A percentile compares a stretch with the other conserved stretches of the same genome.
phyloP scores from a whole-genome alignment of 2,797 vertebrate genomes.

The Cryptoprocta ferox region DNA sequence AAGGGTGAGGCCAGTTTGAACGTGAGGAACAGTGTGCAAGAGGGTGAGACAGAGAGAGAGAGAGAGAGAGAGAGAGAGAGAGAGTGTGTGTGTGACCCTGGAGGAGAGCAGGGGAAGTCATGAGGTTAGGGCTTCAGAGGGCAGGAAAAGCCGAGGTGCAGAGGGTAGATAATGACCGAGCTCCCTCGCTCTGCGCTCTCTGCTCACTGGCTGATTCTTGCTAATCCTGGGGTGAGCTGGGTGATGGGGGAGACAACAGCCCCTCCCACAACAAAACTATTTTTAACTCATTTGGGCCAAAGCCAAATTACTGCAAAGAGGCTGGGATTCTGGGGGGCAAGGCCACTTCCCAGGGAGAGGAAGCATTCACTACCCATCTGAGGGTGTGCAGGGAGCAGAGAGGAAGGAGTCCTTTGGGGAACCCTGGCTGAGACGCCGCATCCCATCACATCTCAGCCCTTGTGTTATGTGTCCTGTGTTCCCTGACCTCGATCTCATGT shows the following conservation, averaged over 20 bases:
- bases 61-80: not conserved
- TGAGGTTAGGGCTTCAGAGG: constrained; percentile 60
- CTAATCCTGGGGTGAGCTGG: not conserved
- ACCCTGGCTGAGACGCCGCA: not conserved
- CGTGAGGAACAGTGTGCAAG: not conserved
- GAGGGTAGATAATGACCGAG: not conserved
- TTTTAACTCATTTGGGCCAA: constrained; percentile 40
- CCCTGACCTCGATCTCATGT: not conserved
- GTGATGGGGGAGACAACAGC: not conserved
- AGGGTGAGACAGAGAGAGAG: not conserved
- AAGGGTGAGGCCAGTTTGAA: not conserved
- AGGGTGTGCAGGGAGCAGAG: not conserved
- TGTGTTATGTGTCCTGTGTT: not conserved
- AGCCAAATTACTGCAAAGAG: not conserved
- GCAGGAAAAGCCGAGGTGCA: constrained; percentile 46
- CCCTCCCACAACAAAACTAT: not conserved
- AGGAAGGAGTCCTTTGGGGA: not conserved
- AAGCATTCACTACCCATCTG: not conserved
- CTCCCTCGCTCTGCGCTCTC: not conserved
- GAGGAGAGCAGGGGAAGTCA: constrained; percentile 36
- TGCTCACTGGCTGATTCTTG: not conserved
- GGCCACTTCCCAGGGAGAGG: not conserved
- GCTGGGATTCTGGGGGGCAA: not conserved
- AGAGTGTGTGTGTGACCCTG: not conserved
- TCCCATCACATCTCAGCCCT: not conserved